These are phyloP conservation scores for Machimus rusticus DNA, from an alignment of 2,888 invertebrate genomes.

Conservation along the genomic window DNA sequence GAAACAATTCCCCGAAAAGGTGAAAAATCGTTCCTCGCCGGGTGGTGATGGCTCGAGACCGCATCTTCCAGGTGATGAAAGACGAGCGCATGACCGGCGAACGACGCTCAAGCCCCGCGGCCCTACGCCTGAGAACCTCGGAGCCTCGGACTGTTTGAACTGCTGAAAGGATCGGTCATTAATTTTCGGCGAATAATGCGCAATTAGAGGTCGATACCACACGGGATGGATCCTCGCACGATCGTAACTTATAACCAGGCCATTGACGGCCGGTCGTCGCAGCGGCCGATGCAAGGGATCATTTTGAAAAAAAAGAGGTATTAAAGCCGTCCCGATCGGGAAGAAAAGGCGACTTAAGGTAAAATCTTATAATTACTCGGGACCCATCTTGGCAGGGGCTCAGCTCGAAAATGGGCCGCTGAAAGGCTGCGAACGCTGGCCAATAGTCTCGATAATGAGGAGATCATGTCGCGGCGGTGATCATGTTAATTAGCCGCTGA, in stretches of 20 bases:
- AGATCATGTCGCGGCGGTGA: slow-evolving; percentile 39
- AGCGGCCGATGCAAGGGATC: background rate
- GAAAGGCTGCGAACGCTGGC: slow-evolving; percentile 15
- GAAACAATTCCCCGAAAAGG: background rate
- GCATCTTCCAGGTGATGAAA: slow-evolving; percentile 7
- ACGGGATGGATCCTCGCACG: background rate
- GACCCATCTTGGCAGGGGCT: slow-evolving; percentile 35
- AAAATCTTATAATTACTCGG: slow-evolving; percentile 36
- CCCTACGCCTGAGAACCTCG: background rate
- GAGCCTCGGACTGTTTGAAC: slow-evolving; percentile 9
- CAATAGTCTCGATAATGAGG: slow-evolving; percentile 16
- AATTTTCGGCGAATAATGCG: slow-evolving; percentile 10
- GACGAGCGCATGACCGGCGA: background rate
- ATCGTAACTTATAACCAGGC: background rate
- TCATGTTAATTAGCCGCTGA: slow-evolving; percentile 41
- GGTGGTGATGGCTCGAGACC: background rate
- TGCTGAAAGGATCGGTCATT: background rate
- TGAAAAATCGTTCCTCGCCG: background rate
- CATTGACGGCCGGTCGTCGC: background rate
- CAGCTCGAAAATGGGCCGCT: background rate
- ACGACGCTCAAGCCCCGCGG: background rate
- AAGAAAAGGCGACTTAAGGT: background rate
- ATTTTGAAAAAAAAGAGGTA: background rate
- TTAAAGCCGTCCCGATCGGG: background rate
- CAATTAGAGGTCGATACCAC: slow-evolving; percentile 23